Evolutionary conservation across 1,140 invertebrate genomes (phyloP), one percentile per base, ranked within the genome.

Genomic region (Homarus americanus): DNA sequence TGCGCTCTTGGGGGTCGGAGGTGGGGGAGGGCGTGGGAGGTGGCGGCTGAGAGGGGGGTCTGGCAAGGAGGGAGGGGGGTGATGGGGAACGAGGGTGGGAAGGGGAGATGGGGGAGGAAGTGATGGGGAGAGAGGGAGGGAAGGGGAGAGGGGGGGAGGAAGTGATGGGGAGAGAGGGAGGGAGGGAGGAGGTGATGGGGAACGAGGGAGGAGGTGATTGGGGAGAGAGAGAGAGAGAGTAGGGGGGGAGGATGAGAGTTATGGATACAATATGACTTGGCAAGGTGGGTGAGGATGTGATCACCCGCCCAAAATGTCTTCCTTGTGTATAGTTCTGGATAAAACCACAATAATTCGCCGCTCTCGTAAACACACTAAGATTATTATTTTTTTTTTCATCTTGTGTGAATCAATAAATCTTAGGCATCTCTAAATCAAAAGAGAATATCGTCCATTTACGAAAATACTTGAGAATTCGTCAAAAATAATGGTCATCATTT

Each of bases 211-310:
- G n/a, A 36, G 40, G 73, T 40, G 73, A 76, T n/a, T n/a, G n/a
- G 73, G 40, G 73, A 76, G 73, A 76, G 38, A 32, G 82, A 73
- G 63, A 84, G 40, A 69, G 36, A 84, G 40, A 75, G 83, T 44
- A 28, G 3, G 80, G 24, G 28, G 53, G 72, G 28, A 72, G 2
- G 41, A n/a, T 10, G 5, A 12, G 63, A 44, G 82, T 73, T 85
- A 85, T 85, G 72, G 72, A 86, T 73, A 76, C 83, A 86, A 75
- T 49, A 86, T 75, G 41, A 73, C 66, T 86, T 86, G 72, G 83
- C 72, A 76, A 76, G 41, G 40, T 49, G 28, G n/a, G 72, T 32
- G 17, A 20, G 72, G 3, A 36, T 75, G 69, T 73, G 69, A 85
- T 73, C 69, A 85, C 40, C 75, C n/a, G 82, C 82, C 40, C 17